Conservation (phyloP, 2,797 vertebrate species). For the Sebastes kiyomatsui region DNA sequence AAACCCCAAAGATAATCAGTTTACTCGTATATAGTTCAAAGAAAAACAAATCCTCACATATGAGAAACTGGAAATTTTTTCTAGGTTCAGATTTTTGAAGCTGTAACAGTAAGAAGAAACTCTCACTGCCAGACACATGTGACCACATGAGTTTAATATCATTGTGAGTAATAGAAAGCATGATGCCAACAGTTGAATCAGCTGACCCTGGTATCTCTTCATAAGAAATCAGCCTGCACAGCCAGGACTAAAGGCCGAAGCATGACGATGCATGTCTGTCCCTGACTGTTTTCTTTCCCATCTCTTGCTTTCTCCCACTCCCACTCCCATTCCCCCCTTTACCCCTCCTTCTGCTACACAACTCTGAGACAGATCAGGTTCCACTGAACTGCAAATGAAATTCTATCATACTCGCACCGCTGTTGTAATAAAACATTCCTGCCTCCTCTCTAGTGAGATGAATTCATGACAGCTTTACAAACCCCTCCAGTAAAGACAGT, state of each 20-base stretch:
- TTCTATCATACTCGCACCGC: slow-evolving; percentile 35
- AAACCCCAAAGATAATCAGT: neutral
- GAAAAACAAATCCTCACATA: neutral
- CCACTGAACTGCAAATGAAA: slow-evolving; percentile 54
- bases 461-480: slow-evolving; percentile 23
- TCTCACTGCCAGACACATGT: neutral
- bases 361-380: slow-evolving; percentile 44
- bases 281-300: slow-evolving; percentile 5
- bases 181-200: neutral
- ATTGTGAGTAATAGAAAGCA: neutral
- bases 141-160: neutral
- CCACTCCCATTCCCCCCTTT: neutral
- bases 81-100: neutral
- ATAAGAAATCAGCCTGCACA: neutral
- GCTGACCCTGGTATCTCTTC: neutral
- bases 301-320: neutral
- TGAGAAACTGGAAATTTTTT: neutral
- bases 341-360: slow-evolving; percentile 15
- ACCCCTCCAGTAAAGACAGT: neutral
- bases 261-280: neutral
- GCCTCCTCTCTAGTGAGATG: slow-evolving; percentile 18
- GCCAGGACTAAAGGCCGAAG: neutral
- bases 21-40: neutral
- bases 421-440: slow-evolving; percentile 58
- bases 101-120: neutral